phyloP scores from a whole-genome alignment of 2,113 vertebrate genomes.

The Notarius lentiginosus region DNA sequence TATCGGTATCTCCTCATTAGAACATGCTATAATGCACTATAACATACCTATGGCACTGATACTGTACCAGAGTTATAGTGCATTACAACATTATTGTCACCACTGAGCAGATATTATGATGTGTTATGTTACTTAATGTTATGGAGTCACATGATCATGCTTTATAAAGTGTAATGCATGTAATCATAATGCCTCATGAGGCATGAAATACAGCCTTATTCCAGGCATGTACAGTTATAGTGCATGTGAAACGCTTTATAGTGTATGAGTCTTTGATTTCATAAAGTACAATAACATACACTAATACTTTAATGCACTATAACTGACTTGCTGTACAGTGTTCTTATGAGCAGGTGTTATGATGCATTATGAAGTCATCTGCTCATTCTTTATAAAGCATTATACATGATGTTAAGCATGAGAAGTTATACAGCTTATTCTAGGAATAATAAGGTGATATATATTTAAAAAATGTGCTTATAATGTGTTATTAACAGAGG shows the following conservation, averaged over 20 bases:
- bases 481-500: background rate
- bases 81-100: background rate
- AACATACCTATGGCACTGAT: background rate
- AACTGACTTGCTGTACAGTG: background rate
- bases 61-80: background rate
- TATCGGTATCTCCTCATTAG: background rate
- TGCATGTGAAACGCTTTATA: background rate
- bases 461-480: background rate
- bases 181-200: too few species aligned
- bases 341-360: background rate
- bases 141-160: background rate
- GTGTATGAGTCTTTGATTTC: background rate
- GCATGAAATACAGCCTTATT: background rate
- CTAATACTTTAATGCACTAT: background rate
- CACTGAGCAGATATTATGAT: background rate
- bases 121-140: background rate
- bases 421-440: background rate
- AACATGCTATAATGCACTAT: background rate
- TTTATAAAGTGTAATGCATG: background rate
- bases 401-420: background rate
- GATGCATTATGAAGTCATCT: background rate
- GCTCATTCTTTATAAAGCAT: background rate
- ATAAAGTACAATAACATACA: background rate
- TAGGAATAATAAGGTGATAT: background rate
- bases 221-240: background rate